These are phyloP conservation scores for Diadumene lineata DNA, from an alignment of 92 coral and sea anemone genomes.

Conservation along the genomic window DNA sequence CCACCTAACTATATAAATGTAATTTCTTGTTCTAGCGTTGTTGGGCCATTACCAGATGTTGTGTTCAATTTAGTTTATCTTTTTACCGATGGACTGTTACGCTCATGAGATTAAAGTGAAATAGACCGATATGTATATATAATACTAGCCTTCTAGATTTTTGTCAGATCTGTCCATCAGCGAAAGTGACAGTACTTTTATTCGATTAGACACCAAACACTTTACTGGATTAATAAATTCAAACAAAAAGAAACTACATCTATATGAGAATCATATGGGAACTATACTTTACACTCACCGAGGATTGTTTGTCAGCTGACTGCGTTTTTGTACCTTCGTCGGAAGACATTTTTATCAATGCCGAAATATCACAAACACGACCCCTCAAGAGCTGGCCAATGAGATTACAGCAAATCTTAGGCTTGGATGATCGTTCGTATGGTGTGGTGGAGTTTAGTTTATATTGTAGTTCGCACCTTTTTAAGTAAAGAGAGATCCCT, in stretches of 20 bases:
- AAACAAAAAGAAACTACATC: slow-evolving; percentile 24
- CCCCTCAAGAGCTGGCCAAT: slow-evolving; percentile 25
- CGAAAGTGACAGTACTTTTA: slow-evolving; percentile 25
- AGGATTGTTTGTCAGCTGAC: slow-evolving; percentile 31
- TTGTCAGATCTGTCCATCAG: slow-evolving; percentile 52
- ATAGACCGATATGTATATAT: slow-evolving; percentile 33
- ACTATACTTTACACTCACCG: slow-evolving; percentile 47
- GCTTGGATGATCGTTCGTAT: slow-evolving; percentile 6
- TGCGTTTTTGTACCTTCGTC: slow-evolving; percentile 34
- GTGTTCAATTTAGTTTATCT: slow-evolving; percentile 14
- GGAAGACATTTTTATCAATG: slow-evolving; percentile 24
- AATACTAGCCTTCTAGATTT: slow-evolving; percentile 22
- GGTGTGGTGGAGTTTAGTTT: slow-evolving; percentile 14
- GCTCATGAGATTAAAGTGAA: slow-evolving; percentile 33
- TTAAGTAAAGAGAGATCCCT: slow-evolving; percentile 15
- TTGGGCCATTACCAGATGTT: slow-evolving; percentile 10
- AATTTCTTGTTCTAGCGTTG: slow-evolving; percentile 13
- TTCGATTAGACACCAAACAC: slow-evolving; percentile 37
- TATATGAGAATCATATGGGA: slow-evolving; percentile 23
- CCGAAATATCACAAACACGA: slow-evolving; percentile 7
- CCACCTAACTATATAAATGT: slow-evolving; percentile 1
- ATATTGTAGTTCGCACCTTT: slow-evolving; percentile 7
- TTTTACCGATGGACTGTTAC: slow-evolving; percentile 27
- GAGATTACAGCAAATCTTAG: slow-evolving; percentile 8
- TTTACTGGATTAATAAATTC: slow-evolving; percentile 21